Evolutionary conservation across 1,140 invertebrate genomes (phyloP).

Genomic region (Arion vulgaris): DNA sequence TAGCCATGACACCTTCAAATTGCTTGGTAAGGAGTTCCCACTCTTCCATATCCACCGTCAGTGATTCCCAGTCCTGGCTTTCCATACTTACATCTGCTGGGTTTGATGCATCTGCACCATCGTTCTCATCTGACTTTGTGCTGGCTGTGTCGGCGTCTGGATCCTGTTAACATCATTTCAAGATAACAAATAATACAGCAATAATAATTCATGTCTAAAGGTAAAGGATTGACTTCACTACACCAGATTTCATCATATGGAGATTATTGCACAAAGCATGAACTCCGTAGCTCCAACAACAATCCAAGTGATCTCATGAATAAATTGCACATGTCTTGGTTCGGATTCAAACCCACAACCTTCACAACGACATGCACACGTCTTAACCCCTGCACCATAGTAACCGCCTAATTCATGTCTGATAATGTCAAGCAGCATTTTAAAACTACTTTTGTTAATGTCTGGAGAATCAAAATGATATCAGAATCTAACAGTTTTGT

Average conservation of each 20-base stretch:
- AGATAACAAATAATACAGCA: neutral
- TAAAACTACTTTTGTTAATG: neutral
- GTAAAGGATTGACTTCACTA: too few relatives aligned
- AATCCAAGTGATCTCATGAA: too few relatives aligned
- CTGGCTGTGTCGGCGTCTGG: conserved; percentile 65
- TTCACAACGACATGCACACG: too few relatives aligned
- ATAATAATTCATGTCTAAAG: neutral
- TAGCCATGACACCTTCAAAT: conserved; percentile 87
- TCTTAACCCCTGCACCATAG: neutral
- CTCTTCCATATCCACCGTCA: conserved; percentile 86
- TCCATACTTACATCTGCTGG: conserved; percentile 69
- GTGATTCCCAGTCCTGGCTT: conserved; percentile 83
- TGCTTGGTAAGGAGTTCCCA: conserved; percentile 90
- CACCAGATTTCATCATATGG: too few relatives aligned
- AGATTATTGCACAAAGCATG: too few relatives aligned
- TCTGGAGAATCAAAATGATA: too few relatives aligned
- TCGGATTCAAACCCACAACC: too few relatives aligned
- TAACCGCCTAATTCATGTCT: neutral
- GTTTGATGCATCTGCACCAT: conserved; percentile 82
- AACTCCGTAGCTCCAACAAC: too few relatives aligned
- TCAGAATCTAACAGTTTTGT: too few relatives aligned
- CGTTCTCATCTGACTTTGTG: conserved; percentile 51
- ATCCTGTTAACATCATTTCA: conserved; percentile 45
- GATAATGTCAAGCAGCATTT: too few relatives aligned
- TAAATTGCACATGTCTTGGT: too few relatives aligned